Conservation (phyloP, 2,113 vertebrate species). For the Bos indicus region DNA sequence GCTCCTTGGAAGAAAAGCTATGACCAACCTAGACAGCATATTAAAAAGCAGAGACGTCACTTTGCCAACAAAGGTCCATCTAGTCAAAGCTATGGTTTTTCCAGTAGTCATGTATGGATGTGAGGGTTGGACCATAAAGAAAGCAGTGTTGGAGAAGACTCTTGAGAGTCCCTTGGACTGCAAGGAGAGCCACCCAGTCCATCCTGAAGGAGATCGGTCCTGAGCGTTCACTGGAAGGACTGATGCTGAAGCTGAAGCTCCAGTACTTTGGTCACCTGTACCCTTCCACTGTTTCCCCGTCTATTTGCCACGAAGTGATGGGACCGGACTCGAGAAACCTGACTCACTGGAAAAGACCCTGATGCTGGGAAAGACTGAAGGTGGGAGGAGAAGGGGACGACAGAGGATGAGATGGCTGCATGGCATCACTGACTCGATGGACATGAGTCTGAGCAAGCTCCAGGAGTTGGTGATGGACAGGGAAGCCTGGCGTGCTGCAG, state of each 20-base stretch:
- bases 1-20: neutral
- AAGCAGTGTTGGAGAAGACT: neutral
- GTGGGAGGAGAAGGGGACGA: neutral
- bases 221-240: neutral
- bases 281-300: neutral
- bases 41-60: neutral
- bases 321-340: neutral
- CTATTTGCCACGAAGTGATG: neutral
- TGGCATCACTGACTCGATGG: neutral
- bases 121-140: neutral
- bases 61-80: neutral
- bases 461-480: neutral
- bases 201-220: neutral
- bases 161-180: neutral
- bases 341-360: neutral
- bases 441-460: neutral
- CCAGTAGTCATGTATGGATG: neutral
- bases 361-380: neutral
- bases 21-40: neutral
- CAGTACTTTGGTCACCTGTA: neutral
- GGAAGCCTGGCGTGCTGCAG: neutral
- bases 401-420: neutral
- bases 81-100: neutral
- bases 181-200: neutral
- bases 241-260: neutral